A percentile compares a stretch with the other conserved stretches of the same genome.
Evolutionary conservation across 1,140 invertebrate species (phyloP).

Genomic region (Andricus grossulariae): DNA sequence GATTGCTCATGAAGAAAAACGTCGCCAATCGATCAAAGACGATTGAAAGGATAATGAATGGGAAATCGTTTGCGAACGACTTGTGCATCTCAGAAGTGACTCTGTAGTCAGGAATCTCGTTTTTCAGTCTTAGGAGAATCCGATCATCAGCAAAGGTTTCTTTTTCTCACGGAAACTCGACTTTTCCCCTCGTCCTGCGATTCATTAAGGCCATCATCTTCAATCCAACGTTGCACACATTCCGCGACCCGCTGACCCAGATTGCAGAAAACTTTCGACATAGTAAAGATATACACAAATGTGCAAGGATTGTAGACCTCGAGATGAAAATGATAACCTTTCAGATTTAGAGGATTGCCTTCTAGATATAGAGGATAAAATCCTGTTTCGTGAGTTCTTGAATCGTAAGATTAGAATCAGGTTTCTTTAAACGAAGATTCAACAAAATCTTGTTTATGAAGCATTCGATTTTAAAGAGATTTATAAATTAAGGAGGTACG

Average conservation of each 20-base stretch:
- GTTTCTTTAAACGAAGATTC: too few species aligned
- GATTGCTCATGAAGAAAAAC: neutral
- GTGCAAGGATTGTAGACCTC: neutral
- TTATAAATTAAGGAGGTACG: too few species aligned
- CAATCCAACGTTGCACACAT: conserved; percentile 6
- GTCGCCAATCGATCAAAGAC: neutral
- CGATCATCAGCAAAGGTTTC: conserved; percentile 6
- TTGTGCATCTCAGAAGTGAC: neutral
- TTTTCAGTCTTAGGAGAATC: neutral
- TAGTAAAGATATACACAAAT: neutral
- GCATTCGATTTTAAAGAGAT: too few species aligned
- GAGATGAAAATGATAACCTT: neutral
- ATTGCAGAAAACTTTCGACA: conserved; percentile 4
- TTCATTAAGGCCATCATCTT: conserved; percentile 23
- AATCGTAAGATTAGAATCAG: too few species aligned
- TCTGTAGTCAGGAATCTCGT: conserved; percentile 14
- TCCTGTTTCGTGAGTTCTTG: too few species aligned
- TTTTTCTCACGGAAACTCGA: conserved; percentile 29
- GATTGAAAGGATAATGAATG: conserved; percentile 1
- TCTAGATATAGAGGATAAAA: too few species aligned
- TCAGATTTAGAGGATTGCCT: neutral
- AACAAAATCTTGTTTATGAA: too few species aligned
- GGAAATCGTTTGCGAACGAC: neutral
- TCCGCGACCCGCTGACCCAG: conserved; percentile 12
- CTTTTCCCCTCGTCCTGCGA: conserved; percentile 2